Base-by-base conservation (phyloP, 2,888 invertebrate genomes). In the Mythimna pallens region DNA sequence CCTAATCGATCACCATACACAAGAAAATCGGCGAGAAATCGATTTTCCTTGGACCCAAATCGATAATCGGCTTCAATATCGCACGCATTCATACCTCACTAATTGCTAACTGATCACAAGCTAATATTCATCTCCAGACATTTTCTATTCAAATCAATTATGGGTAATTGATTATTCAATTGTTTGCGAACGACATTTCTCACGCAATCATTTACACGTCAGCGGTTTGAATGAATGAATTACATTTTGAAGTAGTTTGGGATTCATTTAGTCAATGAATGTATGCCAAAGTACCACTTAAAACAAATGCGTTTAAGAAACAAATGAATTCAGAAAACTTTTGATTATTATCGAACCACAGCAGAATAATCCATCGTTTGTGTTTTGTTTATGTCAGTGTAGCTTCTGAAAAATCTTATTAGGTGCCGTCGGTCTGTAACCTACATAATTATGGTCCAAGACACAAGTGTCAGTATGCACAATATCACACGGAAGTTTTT, bases 121-220 rank as follows among this genome's bases (percentile, higher is more conserved):
- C 58, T 61, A 40, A 80, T 50, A 65, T 72, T 68, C 67, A 68
- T 69, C 63, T 76, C 71, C 36, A 74, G 71, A 73, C 30, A 76
- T 69, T 66, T 67, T 59, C 40, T 64, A 72, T 80, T 80, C 34
- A 63, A 80, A 80, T 82, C 73, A 54, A 76, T 82, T 74, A 70
- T 40, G 34, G 34, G 14, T 59, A 72, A 77, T 81, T 71, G 73
- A 81, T 78, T 82, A 73, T 69, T 76, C 70, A 69, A 74, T 72
- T 80, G 69, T 70, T 77, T 64, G 63, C 54, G 57, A 74, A 47
- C 52, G 73, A 73, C 65, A 75, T 79, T 77, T 82, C 83, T 77
- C 83, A 80, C 76, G 77, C 74, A 78, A 65, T 76, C 58, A 54
- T 81, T 70, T 64, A 76, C 78, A 80, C 74, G 62, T 85, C 63